Evolutionary conservation across 2,888 invertebrate genomes (phyloP).

Genomic region (Meteorus cinctellus): DNA sequence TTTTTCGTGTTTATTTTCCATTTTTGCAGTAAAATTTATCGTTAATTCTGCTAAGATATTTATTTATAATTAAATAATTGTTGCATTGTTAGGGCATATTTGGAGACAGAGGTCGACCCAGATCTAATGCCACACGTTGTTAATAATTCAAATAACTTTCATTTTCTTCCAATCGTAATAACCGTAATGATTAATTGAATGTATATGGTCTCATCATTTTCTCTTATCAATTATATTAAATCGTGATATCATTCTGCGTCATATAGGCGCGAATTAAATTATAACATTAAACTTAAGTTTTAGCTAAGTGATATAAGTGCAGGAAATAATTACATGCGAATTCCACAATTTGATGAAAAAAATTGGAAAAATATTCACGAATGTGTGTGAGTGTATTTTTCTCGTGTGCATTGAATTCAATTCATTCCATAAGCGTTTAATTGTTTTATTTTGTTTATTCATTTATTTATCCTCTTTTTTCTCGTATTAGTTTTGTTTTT

Average conservation of each 20-base stretch:
- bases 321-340: background rate
- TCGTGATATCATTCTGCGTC: background rate
- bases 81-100: constrained; percentile 56
- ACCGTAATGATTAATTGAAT: background rate
- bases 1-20: constrained; percentile 36
- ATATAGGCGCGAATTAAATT: background rate
- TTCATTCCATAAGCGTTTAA: constrained; percentile 6
- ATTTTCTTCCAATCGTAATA: constrained; percentile 15
- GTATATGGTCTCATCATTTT: background rate
- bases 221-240: background rate
- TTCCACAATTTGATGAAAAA: background rate
- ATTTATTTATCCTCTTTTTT: constrained; percentile 34
- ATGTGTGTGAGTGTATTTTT: background rate
- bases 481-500: constrained; percentile 24
- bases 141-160: background rate
- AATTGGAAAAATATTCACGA: background rate
- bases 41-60: constrained; percentile 38
- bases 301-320: constrained; percentile 2
- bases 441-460: constrained; percentile 8
- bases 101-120: constrained; percentile 49
- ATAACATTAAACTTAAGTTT: background rate
- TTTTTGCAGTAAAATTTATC: constrained; percentile 26
- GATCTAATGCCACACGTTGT: constrained; percentile 56
- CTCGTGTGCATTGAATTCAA: background rate
- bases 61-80: constrained; percentile 49